A percentile compares a stretch with the other conserved stretches of the same genome.
These are phyloP conservation scores for Episyrphus balteatus DNA, from an alignment of 1,140 invertebrate species.

Conservation along the genomic window DNA sequence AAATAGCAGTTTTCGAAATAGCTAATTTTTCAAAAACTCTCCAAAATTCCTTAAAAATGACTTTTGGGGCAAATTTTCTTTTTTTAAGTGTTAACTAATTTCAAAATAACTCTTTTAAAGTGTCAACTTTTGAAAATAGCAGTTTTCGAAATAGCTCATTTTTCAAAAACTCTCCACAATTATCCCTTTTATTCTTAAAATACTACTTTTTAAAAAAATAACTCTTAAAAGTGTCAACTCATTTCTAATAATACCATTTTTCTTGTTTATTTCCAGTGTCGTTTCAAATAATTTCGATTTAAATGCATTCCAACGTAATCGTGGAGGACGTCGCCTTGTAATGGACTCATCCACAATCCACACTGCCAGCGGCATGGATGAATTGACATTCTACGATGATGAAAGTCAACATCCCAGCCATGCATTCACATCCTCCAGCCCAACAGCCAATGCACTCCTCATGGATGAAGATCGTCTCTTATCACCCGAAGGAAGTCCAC, in stretches of 20 bases:
- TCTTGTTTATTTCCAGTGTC: constrained; percentile 27
- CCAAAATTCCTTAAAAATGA: not conserved
- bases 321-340: not conserved
- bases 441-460: constrained; percentile 19
- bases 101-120: constrained; percentile 5
- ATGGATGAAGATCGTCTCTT: constrained; percentile 19
- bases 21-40: not conserved
- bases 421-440: constrained; percentile 5
- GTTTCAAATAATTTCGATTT: constrained; percentile 37
- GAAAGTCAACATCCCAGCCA: constrained; percentile 12
- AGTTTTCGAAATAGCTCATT: not conserved
- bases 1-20: constrained; percentile 4
- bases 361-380: constrained; percentile 15
- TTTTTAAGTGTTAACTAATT: constrained; percentile 4
- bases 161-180: too few species aligned
- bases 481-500: constrained; percentile 28
- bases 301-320: constrained; percentile 33
- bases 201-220: not conserved
- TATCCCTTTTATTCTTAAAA: not conserved
- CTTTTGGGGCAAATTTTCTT: not conserved
- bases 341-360: not conserved
- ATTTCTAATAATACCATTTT: constrained; percentile 8
- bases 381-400: constrained; percentile 13
- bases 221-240: constrained; percentile 4
- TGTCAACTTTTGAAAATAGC: constrained; percentile 8